Percentiles rank a stretch among this genome's conserved stretches.
Evolutionary conservation across 2,113 vertebrate genomes (phyloP).

Genomic region (Nematolebias whitei): DNA sequence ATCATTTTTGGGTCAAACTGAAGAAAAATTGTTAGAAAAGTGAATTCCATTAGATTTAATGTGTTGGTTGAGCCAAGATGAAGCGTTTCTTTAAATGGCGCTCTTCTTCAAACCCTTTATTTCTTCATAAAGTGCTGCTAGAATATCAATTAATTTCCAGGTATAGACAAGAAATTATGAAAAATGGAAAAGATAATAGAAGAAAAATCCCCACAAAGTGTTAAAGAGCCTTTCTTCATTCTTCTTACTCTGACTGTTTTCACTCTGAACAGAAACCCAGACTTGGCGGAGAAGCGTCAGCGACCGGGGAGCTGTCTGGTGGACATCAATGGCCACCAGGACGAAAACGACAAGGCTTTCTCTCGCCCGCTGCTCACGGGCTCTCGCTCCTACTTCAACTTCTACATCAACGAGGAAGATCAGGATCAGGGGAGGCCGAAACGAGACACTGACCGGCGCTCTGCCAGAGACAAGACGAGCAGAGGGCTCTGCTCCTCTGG

Average conservation of each 20-base stretch:
- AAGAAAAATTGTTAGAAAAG: neutral
- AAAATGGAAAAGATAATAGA: neutral
- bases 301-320: conserved; percentile 83
- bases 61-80: neutral
- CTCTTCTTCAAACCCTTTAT: neutral
- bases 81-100: neutral
- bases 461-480: conserved; percentile 4
- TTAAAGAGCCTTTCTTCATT: neutral
- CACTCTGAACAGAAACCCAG: conserved; percentile 78
- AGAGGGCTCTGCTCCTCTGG: conserved; percentile 49
- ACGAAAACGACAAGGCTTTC: conserved; percentile 81
- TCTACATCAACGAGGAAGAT: conserved; percentile 85
- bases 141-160: neutral
- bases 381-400: conserved; percentile 86
- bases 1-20: conserved; percentile 2
- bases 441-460: neutral
- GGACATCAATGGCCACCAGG: conserved; percentile 77
- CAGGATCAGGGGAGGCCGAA: conserved; percentile 48
- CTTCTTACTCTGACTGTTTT: neutral
- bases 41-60: neutral
- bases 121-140: neutral
- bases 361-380: conserved; percentile 79
- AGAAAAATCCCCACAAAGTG: neutral
- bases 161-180: neutral
- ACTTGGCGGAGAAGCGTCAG: conserved; percentile 82